These are phyloP conservation scores for Poecilia velifera DNA, from an alignment of 2,797 vertebrate species.

Conservation along the genomic window DNA sequence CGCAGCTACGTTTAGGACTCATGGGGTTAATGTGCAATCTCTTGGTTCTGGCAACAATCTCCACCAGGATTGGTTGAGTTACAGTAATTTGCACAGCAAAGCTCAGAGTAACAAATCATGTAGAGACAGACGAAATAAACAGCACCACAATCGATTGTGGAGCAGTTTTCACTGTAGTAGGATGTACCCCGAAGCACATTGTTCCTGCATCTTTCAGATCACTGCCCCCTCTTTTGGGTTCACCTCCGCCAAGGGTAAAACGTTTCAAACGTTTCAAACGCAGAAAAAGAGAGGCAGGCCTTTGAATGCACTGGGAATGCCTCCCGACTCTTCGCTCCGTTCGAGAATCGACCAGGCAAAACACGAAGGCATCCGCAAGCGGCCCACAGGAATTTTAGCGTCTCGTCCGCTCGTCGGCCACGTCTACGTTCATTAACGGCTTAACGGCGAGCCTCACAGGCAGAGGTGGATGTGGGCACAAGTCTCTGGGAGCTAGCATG, in stretches of 20 bases:
- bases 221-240: conserved; percentile 8
- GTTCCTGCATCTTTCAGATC: conserved; percentile 9
- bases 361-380: conserved; percentile 27
- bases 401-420: conserved; percentile 39
- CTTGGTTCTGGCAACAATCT: conserved; percentile 41
- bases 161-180: background rate
- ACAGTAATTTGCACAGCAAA: conserved; percentile 25
- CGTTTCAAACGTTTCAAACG: conserved; percentile 29
- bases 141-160: background rate
- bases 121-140: conserved; percentile 6
- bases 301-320: conserved; percentile 33
- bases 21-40: conserved; percentile 48
- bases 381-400: conserved; percentile 31
- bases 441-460: conserved; percentile 43
- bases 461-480: conserved; percentile 8
- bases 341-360: conserved; percentile 26
- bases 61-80: conserved; percentile 41
- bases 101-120: conserved; percentile 16
- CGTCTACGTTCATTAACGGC: conserved; percentile 41
- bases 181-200: conserved; percentile 13
- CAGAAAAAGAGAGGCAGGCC: conserved; percentile 33
- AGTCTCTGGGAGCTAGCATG: conserved; percentile 24
- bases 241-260: conserved; percentile 31
- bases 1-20: too few relatives aligned
- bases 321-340: conserved; percentile 21